Base-by-base conservation (phyloP, 2,888 invertebrate genomes). In the Timema cristinae region DNA sequence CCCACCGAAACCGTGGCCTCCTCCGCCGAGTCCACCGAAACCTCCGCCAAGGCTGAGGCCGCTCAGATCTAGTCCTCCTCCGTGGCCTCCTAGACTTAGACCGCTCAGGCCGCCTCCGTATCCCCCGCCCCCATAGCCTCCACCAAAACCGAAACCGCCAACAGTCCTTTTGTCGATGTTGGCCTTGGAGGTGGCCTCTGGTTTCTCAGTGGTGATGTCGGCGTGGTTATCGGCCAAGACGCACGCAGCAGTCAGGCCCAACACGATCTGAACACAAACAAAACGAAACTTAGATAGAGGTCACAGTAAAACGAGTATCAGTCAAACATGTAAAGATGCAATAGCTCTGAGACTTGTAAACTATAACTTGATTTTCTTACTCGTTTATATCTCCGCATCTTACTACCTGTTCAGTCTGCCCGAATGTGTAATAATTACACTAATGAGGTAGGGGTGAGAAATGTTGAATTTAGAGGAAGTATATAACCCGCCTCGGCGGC, bases 211-310 rank as follows among this genome's bases (percentile, higher is more conserved):
- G 63, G 63, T 63, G 10, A n/a, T n/a, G 8, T 15, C 32, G 32
- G 8, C 15, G 59, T 8, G 0, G 63, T 47, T 16, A 32, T 63
- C 63, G 9, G 67, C 54, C 54, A 71, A 9, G 10, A 68, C 48
- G 71, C 68, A 61, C 54, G 68, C 50, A n/a, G 59, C 67, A 11
- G 73, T 63, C 56, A 69, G 7, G 50, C 72, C 67, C 59, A 72
- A 66, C 67, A 72, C 59, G 47, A 72, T 32, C 72, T 72, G 66
- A 47, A 66, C 67, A 16, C 67, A 71, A 32, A 32, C 32, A 32
- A 32, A 32, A 32, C 32, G 4, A 32, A 32, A 32, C 32, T 32
- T 32, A 32, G 32, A 32, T 32, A 32, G 32, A 32, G 32, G 1
- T 32, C 32, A 32, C 32, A 32, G 32, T 32, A 32, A 32, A 32